Evolutionary conservation across 2,888 invertebrate genomes (phyloP).

Genomic region (Cactoblastis cactorum): DNA sequence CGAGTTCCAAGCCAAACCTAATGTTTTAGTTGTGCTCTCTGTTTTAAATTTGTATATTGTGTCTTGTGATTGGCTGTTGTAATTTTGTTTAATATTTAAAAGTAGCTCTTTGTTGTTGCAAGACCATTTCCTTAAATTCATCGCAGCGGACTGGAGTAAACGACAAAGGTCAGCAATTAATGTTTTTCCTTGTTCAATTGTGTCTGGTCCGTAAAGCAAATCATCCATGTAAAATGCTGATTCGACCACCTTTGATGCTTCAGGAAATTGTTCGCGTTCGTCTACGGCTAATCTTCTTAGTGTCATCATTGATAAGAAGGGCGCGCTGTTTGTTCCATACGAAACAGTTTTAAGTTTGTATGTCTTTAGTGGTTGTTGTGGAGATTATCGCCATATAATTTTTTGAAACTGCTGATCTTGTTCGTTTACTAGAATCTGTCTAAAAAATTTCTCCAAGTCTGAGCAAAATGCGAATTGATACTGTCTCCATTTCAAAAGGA

Average conservation of each 20-base stretch:
- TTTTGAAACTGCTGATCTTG: slow-evolving; percentile 12
- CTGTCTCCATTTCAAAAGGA: neutral
- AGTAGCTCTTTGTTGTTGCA: no score
- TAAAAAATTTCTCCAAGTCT: neutral
- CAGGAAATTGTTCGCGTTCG: no score
- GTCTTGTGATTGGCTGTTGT: slow-evolving; percentile 1
- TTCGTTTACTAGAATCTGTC: no score
- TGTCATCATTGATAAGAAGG: neutral
- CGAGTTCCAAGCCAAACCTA: no score
- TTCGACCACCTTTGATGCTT: no score
- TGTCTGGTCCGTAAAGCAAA: no score
- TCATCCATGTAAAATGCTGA: no score
- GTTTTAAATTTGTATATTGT: neutral
- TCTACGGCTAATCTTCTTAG: slow-evolving; percentile 4
- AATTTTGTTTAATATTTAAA: no score
- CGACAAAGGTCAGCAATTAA: slow-evolving; percentile 4
- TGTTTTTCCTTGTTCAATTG: no score
- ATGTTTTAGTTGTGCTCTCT: no score
- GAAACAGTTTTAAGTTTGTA: neutral
- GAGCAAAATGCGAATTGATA: neutral
- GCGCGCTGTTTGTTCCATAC: slow-evolving; percentile 18
- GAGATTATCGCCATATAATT: neutral
- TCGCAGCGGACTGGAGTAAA: no score
- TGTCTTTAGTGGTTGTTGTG: neutral
- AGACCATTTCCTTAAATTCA: no score